These are phyloP conservation scores for Mythimna albipuncta DNA, from an alignment of 2,888 invertebrate species.

Conservation along the genomic window DNA sequence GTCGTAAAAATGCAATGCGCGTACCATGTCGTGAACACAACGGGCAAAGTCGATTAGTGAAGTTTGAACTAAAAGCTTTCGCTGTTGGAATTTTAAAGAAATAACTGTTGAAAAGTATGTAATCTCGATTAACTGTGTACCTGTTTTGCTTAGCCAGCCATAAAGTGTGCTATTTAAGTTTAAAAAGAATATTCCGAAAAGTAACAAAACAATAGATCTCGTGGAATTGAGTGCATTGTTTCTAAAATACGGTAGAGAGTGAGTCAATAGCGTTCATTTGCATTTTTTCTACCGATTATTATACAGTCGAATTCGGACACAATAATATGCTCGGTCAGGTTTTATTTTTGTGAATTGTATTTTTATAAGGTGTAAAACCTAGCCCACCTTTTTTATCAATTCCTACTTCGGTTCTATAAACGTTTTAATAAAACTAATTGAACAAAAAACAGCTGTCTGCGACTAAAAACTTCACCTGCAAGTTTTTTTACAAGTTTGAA, in stretches of 20 bases:
- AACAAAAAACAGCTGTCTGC: slow-evolving; percentile 43
- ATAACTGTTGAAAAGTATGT: slow-evolving; percentile 46
- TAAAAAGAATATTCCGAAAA: slow-evolving; percentile 19
- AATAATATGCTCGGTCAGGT: not conserved
- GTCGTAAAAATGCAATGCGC: slow-evolving; percentile 79
- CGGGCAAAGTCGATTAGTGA: slow-evolving; percentile 63
- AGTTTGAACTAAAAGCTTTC: slow-evolving; percentile 60
- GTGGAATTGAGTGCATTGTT: not conserved
- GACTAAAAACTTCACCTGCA: slow-evolving; percentile 43
- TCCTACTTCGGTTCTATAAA: slow-evolving; percentile 19
- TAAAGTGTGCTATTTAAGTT: not conserved
- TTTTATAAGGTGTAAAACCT: no score
- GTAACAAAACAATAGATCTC: not conserved
- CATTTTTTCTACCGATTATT: not conserved
- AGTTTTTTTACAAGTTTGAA: slow-evolving; percentile 30
- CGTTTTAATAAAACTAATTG: slow-evolving; percentile 49
- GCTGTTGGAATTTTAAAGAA: slow-evolving; percentile 56
- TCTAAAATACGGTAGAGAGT: not conserved
- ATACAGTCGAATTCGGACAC: no score
- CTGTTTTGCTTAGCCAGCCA: not conserved
- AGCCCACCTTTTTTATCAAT: not conserved
- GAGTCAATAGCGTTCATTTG: not conserved
- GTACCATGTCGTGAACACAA: slow-evolving; percentile 67
- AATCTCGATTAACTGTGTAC: slow-evolving; percentile 19
- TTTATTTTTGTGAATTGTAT: not conserved